Conservation (phyloP, 2,888 invertebrate species). For the Yponomeuta malinellus region DNA sequence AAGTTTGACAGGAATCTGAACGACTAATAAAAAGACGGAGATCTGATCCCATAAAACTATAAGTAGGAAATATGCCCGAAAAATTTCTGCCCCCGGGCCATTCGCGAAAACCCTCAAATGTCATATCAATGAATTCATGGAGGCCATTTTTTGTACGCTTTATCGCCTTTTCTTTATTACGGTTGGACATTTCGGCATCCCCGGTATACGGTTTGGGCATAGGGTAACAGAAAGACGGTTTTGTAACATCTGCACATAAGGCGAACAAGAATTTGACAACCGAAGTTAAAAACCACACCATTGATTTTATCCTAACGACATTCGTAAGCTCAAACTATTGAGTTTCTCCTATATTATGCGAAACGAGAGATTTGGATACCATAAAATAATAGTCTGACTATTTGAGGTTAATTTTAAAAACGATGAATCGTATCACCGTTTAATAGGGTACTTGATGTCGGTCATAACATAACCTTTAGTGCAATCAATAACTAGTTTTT, state of each 20-base stretch:
- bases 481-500: background rate
- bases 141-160: slow-evolving; percentile 66
- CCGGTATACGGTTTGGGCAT: slow-evolving; percentile 26
- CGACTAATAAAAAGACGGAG: slow-evolving; percentile 67
- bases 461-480: no score
- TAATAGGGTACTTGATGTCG: no score
- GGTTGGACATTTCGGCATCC: slow-evolving; percentile 56
- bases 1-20: slow-evolving; percentile 66
- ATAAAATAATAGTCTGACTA: no score
- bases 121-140: slow-evolving; percentile 75
- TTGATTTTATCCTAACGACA: no score
- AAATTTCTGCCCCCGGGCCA: slow-evolving; percentile 44
- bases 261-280: background rate
- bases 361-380: no score
- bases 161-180: slow-evolving; percentile 72
- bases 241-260: background rate
- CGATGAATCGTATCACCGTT: no score
- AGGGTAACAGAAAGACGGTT: slow-evolving; percentile 22
- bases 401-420: no score
- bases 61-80: slow-evolving; percentile 63
- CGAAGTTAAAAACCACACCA: no score
- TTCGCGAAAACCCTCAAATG: slow-evolving; percentile 64
- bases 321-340: no score
- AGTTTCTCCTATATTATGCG: no score
- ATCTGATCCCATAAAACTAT: slow-evolving; percentile 70